These are phyloP conservation scores for Trichogramma evanescens DNA, from an alignment of 2,888 invertebrate genomes.

Conservation along the genomic window DNA sequence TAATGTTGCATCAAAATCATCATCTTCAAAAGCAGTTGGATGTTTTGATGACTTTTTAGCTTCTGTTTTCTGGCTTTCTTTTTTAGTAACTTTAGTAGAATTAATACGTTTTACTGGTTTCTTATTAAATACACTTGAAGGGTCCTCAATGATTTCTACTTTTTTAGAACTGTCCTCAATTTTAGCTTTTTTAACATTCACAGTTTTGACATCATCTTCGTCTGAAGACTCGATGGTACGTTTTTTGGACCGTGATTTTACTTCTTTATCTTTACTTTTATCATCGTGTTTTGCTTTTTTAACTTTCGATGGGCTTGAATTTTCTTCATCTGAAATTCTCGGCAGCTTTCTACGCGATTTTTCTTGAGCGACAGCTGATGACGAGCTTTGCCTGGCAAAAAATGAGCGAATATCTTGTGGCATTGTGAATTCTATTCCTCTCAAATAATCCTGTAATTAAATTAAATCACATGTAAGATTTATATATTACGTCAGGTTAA, in stretches of 20 bases:
- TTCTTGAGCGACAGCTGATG: neutral
- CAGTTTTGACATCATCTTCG: slow-evolving; percentile 47
- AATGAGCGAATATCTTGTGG: slow-evolving; percentile 15
- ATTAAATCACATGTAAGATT: too few species aligned
- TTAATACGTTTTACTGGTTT: slow-evolving; percentile 56
- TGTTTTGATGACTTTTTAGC: slow-evolving; percentile 30
- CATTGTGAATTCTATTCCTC: slow-evolving; percentile 5
- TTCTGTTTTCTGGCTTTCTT: slow-evolving; percentile 7
- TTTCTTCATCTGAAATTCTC: slow-evolving; percentile 4
- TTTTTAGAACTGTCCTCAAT: slow-evolving; percentile 31
- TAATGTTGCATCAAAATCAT: slow-evolving; percentile 65
- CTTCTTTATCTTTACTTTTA: neutral
- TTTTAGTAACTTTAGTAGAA: slow-evolving; percentile 41
- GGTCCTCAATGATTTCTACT: slow-evolving; percentile 46
- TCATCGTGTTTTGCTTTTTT: neutral
- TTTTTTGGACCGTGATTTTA: slow-evolving; percentile 34
- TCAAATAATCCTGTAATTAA: too few species aligned
- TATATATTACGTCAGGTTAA: too few species aligned
- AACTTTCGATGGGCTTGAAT: neutral
- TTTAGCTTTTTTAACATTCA: slow-evolving; percentile 40
- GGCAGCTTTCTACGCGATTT: slow-evolving; percentile 1
- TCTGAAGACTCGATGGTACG: slow-evolving; percentile 43
- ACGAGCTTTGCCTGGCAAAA: neutral
- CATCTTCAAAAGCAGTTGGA: slow-evolving; percentile 58
- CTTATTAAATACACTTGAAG: slow-evolving; percentile 55